Conservation (phyloP, 2,888 invertebrate genomes). For the Amaurobius ferox region DNA sequence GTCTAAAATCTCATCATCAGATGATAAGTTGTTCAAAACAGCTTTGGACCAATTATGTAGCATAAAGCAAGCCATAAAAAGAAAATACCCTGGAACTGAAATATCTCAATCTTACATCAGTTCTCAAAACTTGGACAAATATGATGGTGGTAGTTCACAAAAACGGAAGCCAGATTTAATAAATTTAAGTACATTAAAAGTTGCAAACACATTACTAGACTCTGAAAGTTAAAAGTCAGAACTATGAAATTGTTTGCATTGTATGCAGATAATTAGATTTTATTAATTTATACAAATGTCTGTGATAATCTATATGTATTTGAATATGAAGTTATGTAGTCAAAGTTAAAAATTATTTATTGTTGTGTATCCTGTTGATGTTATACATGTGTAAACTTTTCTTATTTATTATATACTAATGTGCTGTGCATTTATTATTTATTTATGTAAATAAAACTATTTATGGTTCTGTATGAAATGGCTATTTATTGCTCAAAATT, state of each 20-base stretch:
- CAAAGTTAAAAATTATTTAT: constrained; percentile 9
- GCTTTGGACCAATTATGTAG: constrained; percentile 41
- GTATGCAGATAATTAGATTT: not conserved
- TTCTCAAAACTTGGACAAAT: constrained; percentile 1
- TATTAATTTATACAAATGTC: constrained; percentile 13
- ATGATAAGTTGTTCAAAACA: constrained; percentile 5
- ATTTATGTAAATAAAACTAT: too few relatives aligned
- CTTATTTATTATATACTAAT: not conserved
- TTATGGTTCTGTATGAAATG: too few relatives aligned
- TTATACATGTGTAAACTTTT: not conserved
- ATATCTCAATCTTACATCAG: constrained; percentile 35
- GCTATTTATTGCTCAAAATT: too few relatives aligned
- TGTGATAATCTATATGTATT: constrained; percentile 9
- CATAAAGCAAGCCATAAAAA: constrained; percentile 57
- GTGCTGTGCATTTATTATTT: not conserved
- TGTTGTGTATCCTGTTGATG: constrained; percentile 2
- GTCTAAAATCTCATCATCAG: not conserved
- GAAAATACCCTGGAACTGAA: constrained; percentile 59
- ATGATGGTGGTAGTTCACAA: constrained; percentile 31
- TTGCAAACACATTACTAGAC: not conserved
- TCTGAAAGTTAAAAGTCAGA: not conserved
- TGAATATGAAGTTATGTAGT: not conserved
- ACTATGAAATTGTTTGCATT: not conserved
- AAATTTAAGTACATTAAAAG: constrained; percentile 9
- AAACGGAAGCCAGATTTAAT: constrained; percentile 37